Conservation (phyloP, 1,140 invertebrate genomes). For the Macrotrachela quadricornifera region DNA sequence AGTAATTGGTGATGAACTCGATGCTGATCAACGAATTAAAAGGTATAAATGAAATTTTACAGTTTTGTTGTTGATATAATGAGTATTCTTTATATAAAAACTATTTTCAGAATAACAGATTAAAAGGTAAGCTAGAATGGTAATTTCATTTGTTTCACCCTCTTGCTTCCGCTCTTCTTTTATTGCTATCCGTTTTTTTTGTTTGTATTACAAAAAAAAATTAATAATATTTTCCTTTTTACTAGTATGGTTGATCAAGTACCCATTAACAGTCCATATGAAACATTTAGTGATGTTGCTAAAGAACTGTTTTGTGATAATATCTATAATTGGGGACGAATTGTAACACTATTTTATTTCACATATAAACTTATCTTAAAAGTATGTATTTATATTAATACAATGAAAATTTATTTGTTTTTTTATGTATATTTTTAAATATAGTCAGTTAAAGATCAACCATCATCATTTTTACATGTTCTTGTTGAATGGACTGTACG, state of each 20-base stretch:
- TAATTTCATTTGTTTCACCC: too few species aligned
- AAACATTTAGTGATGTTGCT: constrained; percentile 23
- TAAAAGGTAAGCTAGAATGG: too few species aligned
- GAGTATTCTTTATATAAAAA: too few species aligned
- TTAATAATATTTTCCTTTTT: too few species aligned
- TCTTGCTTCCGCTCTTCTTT: too few species aligned
- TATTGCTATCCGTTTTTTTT: too few species aligned
- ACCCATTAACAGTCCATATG: constrained; percentile 17
- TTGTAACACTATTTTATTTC: constrained; percentile 27
- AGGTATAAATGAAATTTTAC: background rate
- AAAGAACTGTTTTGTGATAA: constrained; percentile 23
- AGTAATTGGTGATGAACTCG: background rate
- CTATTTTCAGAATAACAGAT: too few species aligned
- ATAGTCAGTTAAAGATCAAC: constrained; percentile 8
- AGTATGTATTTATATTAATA: constrained; percentile 11
- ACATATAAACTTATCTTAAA: constrained; percentile 26
- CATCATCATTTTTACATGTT: constrained; percentile 19
- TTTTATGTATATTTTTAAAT: background rate
- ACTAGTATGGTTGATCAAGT: constrained; percentile 3
- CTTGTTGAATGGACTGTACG: constrained; percentile 25
- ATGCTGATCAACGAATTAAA: background rate
- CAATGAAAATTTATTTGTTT: too few species aligned
- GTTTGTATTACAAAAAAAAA: too few species aligned
- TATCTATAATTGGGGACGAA: constrained; percentile 24
- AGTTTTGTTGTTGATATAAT: too few species aligned